Conservation (phyloP, 2,888 invertebrate genomes). For the Eristalinus sepulchralis region DNA sequence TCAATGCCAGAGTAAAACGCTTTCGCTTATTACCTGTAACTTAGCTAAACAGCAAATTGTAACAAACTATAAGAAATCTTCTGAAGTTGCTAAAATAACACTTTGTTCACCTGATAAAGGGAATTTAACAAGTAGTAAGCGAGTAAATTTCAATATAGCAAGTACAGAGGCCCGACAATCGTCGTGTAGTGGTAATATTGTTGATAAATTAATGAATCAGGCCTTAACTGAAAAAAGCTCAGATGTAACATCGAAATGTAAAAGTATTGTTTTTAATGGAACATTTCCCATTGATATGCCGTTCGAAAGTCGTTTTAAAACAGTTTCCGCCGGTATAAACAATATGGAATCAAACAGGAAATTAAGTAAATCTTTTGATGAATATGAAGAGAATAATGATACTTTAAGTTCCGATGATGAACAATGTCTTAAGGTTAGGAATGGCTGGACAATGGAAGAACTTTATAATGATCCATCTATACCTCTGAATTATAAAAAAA, state of each 20-base stretch:
- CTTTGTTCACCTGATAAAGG: slow-evolving; percentile 52
- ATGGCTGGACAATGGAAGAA: slow-evolving; percentile 80
- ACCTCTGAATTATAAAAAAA: slow-evolving; percentile 80
- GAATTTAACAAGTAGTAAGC: slow-evolving; percentile 50
- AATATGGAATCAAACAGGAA: slow-evolving; percentile 77
- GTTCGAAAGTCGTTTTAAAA: slow-evolving; percentile 74
- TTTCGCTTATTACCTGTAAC: slow-evolving; percentile 62
- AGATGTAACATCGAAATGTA: slow-evolving; percentile 58
- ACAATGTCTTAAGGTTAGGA: slow-evolving; percentile 73
- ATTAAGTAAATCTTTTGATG: slow-evolving; percentile 39
- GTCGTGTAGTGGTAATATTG: slow-evolving; percentile 18
- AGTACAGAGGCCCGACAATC: slow-evolving; percentile 1
- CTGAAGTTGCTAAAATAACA: slow-evolving; percentile 46
- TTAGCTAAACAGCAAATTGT: slow-evolving; percentile 51
- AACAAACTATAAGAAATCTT: slow-evolving; percentile 21
- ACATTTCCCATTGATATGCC: slow-evolving; percentile 93
- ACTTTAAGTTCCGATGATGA: slow-evolving; percentile 74
- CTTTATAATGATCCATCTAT: slow-evolving; percentile 79
- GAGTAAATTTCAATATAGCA: slow-evolving; percentile 60
- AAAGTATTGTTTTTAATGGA: slow-evolving; percentile 88
- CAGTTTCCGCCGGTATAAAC: slow-evolving; percentile 69
- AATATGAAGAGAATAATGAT: slow-evolving; percentile 73
- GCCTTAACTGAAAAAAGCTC: slow-evolving; percentile 31
- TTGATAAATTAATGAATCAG: slow-evolving; percentile 19
- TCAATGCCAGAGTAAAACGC: slow-evolving; percentile 56